Percentiles rank a stretch among this genome's conserved stretches.
Evolutionary conservation across 2,888 invertebrate species (phyloP).

Genomic region (Quadroppia sp.): DNA sequence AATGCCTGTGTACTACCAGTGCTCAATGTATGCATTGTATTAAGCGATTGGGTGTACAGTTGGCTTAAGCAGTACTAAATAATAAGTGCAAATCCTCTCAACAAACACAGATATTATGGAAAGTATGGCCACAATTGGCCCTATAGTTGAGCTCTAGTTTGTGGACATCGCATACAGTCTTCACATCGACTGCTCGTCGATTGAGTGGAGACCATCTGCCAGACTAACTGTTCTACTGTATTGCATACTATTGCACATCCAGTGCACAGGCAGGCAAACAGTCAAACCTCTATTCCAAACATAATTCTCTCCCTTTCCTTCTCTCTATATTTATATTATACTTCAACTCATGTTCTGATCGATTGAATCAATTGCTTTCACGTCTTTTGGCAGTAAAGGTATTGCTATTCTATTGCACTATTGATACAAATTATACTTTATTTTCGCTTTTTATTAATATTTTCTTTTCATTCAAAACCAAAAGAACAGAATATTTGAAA

Average conservation of each 20-base stretch:
- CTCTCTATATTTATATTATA: slow-evolving; percentile 1
- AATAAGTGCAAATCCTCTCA: slow-evolving; percentile 1
- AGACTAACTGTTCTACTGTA: neutral
- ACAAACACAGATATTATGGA: neutral
- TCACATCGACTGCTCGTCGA: neutral
- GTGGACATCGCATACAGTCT: slow-evolving; percentile 9
- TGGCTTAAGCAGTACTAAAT: neutral
- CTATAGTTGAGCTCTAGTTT: neutral
- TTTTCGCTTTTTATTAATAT: neutral
- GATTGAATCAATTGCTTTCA: slow-evolving; percentile 2
- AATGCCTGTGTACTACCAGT: too few species aligned
- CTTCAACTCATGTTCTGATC: neutral
- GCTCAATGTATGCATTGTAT: neutral
- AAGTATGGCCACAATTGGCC: slow-evolving; percentile 9
- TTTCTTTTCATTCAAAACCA: neutral
- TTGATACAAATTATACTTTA: neutral
- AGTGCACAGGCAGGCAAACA: neutral
- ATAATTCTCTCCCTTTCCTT: neutral
- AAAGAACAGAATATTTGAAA: neutral
- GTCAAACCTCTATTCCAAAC: neutral
- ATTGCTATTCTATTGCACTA: neutral
- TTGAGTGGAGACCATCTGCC: neutral
- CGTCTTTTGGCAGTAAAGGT: neutral
- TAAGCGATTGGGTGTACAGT: neutral
- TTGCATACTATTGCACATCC: neutral